phyloP scores from a whole-genome alignment of 2,797 vertebrate genomes.

The Chelonia mydas region DNA sequence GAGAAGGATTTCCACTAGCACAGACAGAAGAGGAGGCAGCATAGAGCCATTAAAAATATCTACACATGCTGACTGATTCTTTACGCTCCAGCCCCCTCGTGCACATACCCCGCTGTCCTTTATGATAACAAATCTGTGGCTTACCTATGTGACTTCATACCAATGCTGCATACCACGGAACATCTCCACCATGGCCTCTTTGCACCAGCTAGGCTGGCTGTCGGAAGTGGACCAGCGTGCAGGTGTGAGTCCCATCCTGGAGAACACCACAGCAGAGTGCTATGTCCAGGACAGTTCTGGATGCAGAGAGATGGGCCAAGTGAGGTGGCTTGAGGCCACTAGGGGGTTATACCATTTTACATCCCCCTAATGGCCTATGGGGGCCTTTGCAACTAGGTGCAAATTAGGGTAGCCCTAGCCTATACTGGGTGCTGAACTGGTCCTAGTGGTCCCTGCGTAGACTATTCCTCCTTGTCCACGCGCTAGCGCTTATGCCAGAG shows the following conservation, averaged over 20 bases:
- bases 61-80: constrained; percentile 63
- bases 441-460: background rate
- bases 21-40: constrained; percentile 68
- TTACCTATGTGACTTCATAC: constrained; percentile 16
- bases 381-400: background rate
- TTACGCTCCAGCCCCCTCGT: constrained; percentile 49
- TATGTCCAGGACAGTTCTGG: background rate
- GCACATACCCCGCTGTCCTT: constrained; percentile 38
- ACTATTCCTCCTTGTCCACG: background rate
- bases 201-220: background rate
- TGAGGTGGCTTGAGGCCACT: background rate
- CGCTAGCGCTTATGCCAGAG: background rate
- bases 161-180: background rate
- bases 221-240: background rate
- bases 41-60: constrained; percentile 57
- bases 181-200: background rate
- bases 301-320: background rate
- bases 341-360: background rate
- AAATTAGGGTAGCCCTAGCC: background rate
- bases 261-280: background rate
- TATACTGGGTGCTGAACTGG: background rate
- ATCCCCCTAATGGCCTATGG: background rate
- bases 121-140: constrained; percentile 65
- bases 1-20: constrained; percentile 72
- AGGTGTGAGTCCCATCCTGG: background rate